A percentile compares a stretch with the other conserved stretches of the same genome.
These are phyloP conservation scores for Neuroterus valhalla DNA, from an alignment of 1,140 invertebrate genomes.

Conservation along the genomic window DNA sequence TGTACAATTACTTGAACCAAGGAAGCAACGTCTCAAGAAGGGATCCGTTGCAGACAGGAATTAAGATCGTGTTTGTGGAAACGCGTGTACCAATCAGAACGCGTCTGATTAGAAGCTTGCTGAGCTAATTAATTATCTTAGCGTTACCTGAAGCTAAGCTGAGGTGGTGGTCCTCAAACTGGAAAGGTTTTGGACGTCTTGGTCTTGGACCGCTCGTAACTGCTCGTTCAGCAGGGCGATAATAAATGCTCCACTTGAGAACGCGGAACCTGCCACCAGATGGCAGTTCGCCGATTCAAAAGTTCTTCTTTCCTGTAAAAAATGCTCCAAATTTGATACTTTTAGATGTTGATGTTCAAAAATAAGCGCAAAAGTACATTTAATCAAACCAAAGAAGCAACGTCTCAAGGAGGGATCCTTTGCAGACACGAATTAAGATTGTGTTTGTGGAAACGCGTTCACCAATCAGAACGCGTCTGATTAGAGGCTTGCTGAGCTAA, in stretches of 20 bases:
- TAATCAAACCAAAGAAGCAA: too few relatives aligned
- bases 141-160: slow-evolving; percentile 54
- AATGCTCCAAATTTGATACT: too few relatives aligned
- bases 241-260: too few relatives aligned
- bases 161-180: slow-evolving; percentile 44
- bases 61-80: slow-evolving; percentile 64
- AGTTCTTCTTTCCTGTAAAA: too few relatives aligned
- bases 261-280: too few relatives aligned
- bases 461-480: slow-evolving; percentile 68
- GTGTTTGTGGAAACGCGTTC: slow-evolving; percentile 61
- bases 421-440: slow-evolving; percentile 60
- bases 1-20: too few relatives aligned
- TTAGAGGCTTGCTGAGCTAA: slow-evolving; percentile 66
- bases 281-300: too few relatives aligned
- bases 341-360: too few relatives aligned
- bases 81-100: slow-evolving; percentile 62
- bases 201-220: too few relatives aligned
- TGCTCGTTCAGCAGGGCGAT: too few relatives aligned
- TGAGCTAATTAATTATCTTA: slow-evolving; percentile 64
- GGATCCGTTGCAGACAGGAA: slow-evolving; percentile 54
- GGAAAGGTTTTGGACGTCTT: too few relatives aligned
- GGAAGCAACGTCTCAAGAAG: neutral
- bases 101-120: slow-evolving; percentile 69
- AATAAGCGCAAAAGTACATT: too few relatives aligned
- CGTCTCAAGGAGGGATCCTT: slow-evolving; percentile 34